Evolutionary conservation across 2,888 invertebrate species (phyloP).

Genomic region (Chymomyza caudatula): DNA sequence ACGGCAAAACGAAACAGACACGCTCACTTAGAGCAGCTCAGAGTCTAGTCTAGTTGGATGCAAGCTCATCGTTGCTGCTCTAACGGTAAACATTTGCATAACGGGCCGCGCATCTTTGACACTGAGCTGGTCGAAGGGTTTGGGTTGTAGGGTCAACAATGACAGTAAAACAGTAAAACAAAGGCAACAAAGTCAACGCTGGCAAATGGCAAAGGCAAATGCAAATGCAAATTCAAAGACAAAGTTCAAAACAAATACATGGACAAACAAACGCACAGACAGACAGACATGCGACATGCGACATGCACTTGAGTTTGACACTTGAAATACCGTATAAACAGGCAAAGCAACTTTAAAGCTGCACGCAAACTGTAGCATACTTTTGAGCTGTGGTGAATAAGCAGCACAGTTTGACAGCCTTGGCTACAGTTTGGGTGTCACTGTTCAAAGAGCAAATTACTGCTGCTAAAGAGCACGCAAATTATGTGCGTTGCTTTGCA

Average conservation of each 20-base stretch:
- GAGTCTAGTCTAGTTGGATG: slow-evolving; percentile 11
- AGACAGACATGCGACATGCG: slow-evolving; percentile 15
- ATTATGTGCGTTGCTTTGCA: slow-evolving; percentile 13
- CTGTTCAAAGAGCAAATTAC: slow-evolving; percentile 1
- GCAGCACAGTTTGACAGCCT: slow-evolving; percentile 37
- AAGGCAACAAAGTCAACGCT: slow-evolving; percentile 21
- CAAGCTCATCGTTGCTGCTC: slow-evolving; percentile 11
- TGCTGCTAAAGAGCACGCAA: slow-evolving; percentile 14
- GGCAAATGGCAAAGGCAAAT: slow-evolving; percentile 21
- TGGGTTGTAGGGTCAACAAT: slow-evolving; percentile 5
- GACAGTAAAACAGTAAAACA: neutral
- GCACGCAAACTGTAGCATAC: slow-evolving; percentile 19
- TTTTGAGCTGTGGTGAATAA: slow-evolving; percentile 41
- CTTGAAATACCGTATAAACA: slow-evolving; percentile 31
- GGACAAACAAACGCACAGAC: slow-evolving; percentile 24
- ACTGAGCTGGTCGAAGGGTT: slow-evolving; percentile 3
- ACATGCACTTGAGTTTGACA: neutral
- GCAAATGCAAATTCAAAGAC: slow-evolving; percentile 31
- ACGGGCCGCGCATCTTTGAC: slow-evolving; percentile 49
- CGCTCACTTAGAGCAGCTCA: neutral
- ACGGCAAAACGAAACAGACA: slow-evolving; percentile 20
- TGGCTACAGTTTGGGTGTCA: neutral
- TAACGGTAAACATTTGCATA: slow-evolving; percentile 49
- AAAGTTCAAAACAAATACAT: slow-evolving; percentile 45
- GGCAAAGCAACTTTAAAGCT: slow-evolving; percentile 41